Evolutionary conservation across 2,113 vertebrate species (phyloP).

Genomic region (Sisor rabdophorus): DNA sequence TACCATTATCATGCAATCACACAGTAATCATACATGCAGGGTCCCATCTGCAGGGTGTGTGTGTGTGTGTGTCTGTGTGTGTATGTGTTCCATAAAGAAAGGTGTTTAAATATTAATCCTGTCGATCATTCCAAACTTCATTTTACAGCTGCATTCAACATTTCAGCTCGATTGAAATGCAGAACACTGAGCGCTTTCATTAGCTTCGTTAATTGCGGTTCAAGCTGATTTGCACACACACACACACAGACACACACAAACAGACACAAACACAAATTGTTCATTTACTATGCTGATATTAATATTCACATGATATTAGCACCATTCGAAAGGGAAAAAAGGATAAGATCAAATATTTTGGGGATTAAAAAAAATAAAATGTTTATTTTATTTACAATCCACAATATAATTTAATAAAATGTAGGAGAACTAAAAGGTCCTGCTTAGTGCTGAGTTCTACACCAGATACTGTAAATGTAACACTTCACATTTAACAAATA

Average conservation of each 20-base stretch:
- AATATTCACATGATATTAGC: no score
- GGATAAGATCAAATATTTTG: not conserved
- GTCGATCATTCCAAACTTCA: constrained; percentile 48
- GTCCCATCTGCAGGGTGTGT: constrained; percentile 74
- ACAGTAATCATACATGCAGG: constrained; percentile 81
- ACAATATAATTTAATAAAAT: not conserved
- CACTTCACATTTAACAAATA: no score
- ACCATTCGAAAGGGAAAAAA: not conserved
- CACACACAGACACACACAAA: constrained; percentile 29
- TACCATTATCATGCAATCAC: constrained; percentile 88
- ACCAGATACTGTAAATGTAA: no score
- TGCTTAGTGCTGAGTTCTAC: not conserved
- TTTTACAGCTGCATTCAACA: constrained; percentile 44
- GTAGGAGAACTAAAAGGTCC: not conserved
- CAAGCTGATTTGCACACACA: constrained; percentile 41
- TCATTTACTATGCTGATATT: constrained; percentile 21
- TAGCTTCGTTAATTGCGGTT: constrained; percentile 49
- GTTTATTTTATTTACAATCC: not conserved
- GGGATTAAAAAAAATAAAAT: not conserved
- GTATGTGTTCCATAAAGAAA: constrained; percentile 35
- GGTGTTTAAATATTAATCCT: constrained; percentile 56
- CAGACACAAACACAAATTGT: constrained; percentile 21
- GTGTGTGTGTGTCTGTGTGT: constrained; percentile 30
- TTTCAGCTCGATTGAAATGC: constrained; percentile 36
- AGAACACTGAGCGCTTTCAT: constrained; percentile 48